Conservation (phyloP, 1,140 invertebrate species). For the Battus philenor region DNA sequence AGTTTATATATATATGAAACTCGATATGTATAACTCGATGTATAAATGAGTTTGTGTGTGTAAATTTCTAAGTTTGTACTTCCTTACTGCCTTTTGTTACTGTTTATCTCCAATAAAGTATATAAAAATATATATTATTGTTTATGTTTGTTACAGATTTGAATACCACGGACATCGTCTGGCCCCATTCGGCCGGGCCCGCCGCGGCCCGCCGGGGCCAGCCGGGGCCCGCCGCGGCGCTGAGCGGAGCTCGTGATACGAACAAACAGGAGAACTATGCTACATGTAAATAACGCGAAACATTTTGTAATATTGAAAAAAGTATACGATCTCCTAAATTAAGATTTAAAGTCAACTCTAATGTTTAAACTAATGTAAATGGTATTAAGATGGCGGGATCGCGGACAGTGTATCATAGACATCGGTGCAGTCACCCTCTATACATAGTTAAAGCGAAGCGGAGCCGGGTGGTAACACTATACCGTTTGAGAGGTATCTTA, state of each 20-base stretch:
- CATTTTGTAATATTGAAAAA: conserved; percentile 76
- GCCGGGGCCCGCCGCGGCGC: background rate
- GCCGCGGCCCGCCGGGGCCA: conserved; percentile 5
- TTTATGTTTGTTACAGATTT: conserved; percentile 61
- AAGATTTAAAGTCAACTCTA: conserved; percentile 74
- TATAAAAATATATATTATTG: no score
- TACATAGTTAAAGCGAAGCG: conserved; percentile 43
- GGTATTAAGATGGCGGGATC: conserved; percentile 47
- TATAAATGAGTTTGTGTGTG: no score
- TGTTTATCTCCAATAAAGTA: no score
- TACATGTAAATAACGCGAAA: conserved; percentile 66
- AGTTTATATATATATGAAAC: no score
- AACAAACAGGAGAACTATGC: conserved; percentile 67
- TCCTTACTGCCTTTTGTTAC: no score
- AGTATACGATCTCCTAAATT: conserved; percentile 76
- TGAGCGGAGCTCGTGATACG: conserved; percentile 34
- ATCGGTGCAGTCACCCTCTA: conserved; percentile 54
- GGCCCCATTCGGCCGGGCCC: conserved; percentile 24
- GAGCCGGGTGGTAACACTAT: conserved; percentile 65
- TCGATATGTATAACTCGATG: no score
- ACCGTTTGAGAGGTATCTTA: conserved; percentile 71
- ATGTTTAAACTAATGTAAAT: conserved; percentile 70
- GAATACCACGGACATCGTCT: conserved; percentile 46
- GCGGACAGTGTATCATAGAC: conserved; percentile 54
- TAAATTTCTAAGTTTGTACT: no score